Evolutionary conservation across 2,888 invertebrate species (phyloP).

Genomic region (Thymelicus acteon): DNA sequence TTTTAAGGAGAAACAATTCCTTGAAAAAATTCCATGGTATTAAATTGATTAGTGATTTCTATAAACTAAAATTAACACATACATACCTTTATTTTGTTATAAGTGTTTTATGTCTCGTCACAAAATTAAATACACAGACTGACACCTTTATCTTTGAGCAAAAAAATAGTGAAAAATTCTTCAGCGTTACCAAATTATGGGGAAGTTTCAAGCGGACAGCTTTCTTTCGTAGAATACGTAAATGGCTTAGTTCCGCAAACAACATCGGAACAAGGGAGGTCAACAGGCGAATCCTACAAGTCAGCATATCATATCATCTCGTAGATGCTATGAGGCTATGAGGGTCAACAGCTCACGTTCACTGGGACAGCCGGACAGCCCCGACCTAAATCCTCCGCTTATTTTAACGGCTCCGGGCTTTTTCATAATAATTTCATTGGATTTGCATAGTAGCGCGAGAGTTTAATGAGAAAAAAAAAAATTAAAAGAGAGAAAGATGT

Average conservation of each 20-base stretch:
- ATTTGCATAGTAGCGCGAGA: constrained; percentile 29
- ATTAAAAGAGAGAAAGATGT: too few relatives aligned
- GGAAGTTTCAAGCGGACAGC: not conserved
- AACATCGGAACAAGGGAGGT: constrained; percentile 2
- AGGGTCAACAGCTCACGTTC: constrained; percentile 16
- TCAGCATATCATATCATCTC: too few relatives aligned
- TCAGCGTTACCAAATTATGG: not conserved
- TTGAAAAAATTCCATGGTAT: too few relatives aligned
- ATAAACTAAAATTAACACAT: too few relatives aligned
- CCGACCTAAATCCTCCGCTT: constrained; percentile 25
- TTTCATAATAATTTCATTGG: constrained; percentile 26
- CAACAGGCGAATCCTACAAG: constrained; percentile 22
- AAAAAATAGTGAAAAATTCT: too few relatives aligned
- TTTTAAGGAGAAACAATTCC: too few relatives aligned
- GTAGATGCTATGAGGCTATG: not conserved
- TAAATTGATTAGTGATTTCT: too few relatives aligned
- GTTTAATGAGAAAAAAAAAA: not conserved
- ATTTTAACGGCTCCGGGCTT: constrained; percentile 16
- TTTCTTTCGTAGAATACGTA: not conserved
- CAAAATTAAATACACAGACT: too few relatives aligned
- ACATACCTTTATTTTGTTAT: too few relatives aligned
- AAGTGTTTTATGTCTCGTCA: too few relatives aligned
- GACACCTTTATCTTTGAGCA: too few relatives aligned
- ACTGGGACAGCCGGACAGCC: constrained; percentile 19
- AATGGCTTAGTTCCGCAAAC: not conserved